phyloP scores from a whole-genome alignment of 2,888 invertebrate genomes.

The Helleia helle region DNA sequence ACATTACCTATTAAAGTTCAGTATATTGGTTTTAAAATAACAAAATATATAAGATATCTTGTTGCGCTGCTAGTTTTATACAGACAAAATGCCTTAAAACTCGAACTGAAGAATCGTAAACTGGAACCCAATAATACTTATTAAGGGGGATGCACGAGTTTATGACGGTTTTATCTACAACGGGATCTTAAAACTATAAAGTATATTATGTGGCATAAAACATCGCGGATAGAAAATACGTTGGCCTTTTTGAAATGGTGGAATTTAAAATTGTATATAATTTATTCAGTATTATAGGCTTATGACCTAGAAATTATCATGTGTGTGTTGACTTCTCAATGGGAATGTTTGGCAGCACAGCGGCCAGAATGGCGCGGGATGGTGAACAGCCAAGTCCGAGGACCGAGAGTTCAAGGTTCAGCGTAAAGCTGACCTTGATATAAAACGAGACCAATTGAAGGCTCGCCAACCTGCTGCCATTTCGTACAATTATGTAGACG shows the following conservation, averaged over 20 bases:
- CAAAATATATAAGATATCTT: neutral
- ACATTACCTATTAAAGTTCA: neutral
- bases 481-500: too few relatives aligned
- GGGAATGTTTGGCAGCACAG: too few relatives aligned
- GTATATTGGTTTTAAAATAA: neutral
- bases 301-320: too few relatives aligned
- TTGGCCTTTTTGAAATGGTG: neutral
- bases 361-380: too few relatives aligned
- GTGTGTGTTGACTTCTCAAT: too few relatives aligned
- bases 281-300: too few relatives aligned
- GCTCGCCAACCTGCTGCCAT: too few relatives aligned
- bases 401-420: too few relatives aligned
- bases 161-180: slow-evolving; percentile 8
- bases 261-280: too few relatives aligned
- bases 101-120: slow-evolving; percentile 12
- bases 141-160: slow-evolving; percentile 14
- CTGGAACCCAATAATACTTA: slow-evolving; percentile 11
- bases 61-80: neutral
- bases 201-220: slow-evolving; percentile 9
- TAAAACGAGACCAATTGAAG: too few relatives aligned
- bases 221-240: neutral
- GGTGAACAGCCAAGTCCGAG: too few relatives aligned
- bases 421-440: too few relatives aligned
- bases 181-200: slow-evolving; percentile 11
- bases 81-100: slow-evolving; percentile 11